Evolutionary conservation across 2,113 vertebrate genomes (phyloP).

Genomic region (Perccottus glenii): DNA sequence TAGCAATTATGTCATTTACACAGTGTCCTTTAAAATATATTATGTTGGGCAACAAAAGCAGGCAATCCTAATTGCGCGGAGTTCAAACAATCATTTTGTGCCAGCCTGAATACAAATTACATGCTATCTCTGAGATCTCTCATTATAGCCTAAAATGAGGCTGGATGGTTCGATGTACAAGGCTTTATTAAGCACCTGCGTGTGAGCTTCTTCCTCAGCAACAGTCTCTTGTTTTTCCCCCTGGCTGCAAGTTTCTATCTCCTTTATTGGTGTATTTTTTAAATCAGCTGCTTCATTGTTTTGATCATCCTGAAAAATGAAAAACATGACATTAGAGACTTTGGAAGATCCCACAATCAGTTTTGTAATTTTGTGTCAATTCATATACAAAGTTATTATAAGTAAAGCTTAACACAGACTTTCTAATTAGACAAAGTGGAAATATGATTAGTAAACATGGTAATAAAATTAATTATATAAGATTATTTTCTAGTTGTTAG

Average conservation of each 20-base stretch:
- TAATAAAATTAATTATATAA: conserved; percentile 36
- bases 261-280: conserved; percentile 52
- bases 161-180: conserved; percentile 1
- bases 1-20: conserved; percentile 3
- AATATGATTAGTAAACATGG: conserved; percentile 57
- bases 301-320: conserved; percentile 65
- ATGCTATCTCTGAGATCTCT: conserved; percentile 8
- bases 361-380: not conserved
- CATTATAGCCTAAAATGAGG: not conserved
- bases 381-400: conserved; percentile 29
- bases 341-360: no score
- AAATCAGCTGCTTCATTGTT: conserved; percentile 43
- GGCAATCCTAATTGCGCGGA: not conserved
- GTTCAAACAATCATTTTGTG: not conserved
- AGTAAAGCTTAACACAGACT: conserved; percentile 56
- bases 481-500: not conserved
- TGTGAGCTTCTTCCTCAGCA: conserved; percentile 43
- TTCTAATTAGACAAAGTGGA: conserved; percentile 55
- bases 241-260: conserved; percentile 41
- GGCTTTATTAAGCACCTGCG: conserved; percentile 72
- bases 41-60: conserved; percentile 4
- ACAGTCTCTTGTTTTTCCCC: conserved; percentile 63
- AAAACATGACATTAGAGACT: conserved; percentile 7
- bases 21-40: conserved; percentile 24
- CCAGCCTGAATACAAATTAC: conserved; percentile 16